Evolutionary conservation across 2,113 vertebrate species (phyloP), one percentile per base, ranked within the genome.

Genomic region (Lucifuga dentata): DNA sequence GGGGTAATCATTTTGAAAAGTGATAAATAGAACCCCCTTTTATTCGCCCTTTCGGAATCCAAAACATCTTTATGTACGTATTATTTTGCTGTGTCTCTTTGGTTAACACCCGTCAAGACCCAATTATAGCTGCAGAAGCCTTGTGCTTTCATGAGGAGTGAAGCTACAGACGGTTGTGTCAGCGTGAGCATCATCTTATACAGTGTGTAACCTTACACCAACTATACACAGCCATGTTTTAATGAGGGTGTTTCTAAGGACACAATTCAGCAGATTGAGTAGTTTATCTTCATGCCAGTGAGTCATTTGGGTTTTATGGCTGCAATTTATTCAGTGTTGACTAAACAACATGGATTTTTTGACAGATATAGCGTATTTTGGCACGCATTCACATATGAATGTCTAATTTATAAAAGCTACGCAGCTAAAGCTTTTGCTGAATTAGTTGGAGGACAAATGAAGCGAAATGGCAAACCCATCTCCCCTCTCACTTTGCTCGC

Each of bases 1-100:
- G 71, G 88, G 77, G 85, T 90, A 89, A 93, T 92, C 88, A 89
- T 86, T 90, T 88, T 80, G 80, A 90, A 90, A 88, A 89, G 86
- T 81, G 81, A 90, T 90, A 89, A 91, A 91, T 84, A 66, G 69
- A 75, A 72, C 66, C 76, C 57, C 77, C 43, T 63, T 80, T 49
- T 63, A 78, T 64, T 73, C 63, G 65, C 68, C 86, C 83, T 7
- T 76, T 74, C 57, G 26, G 65, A 78, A 85, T 60, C 70, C 70
- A 35, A 74, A 83, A 78, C 76, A 64, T 87, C 80, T 86, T 82
- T 87, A 81, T 91, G 84, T 87, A 87, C 73, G 87, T 85, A 83
- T 89, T 86, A 89, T 86, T 86, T 80, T n/a, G 56, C 71, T 67
- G 21, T 80, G 76, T 76, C 72, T 80, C 68, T 58, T 60, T 66